phyloP scores from a whole-genome alignment of 2,888 invertebrate species.

The Microplitis deprimator region DNA sequence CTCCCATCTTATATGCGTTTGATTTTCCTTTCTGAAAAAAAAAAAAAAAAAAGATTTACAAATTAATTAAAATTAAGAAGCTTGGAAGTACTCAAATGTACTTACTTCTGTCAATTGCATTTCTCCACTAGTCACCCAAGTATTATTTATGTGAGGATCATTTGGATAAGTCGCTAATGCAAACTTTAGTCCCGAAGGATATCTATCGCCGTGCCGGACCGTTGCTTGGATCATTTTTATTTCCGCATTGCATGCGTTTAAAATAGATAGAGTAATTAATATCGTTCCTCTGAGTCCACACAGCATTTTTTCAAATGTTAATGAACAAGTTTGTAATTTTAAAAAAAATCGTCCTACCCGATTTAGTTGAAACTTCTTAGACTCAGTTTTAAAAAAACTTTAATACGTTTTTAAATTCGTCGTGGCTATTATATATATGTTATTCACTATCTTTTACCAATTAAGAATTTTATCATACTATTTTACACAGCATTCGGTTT shows the following conservation, averaged over 20 bases:
- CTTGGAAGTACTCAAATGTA: neutral
- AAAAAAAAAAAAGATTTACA: neutral
- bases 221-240: constrained; percentile 30
- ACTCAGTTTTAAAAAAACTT: too few species aligned
- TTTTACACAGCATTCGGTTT: too few species aligned
- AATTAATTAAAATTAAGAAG: neutral
- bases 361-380: too few species aligned
- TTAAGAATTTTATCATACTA: too few species aligned
- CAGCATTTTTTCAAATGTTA: neutral
- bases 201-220: constrained; percentile 28
- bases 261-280: neutral
- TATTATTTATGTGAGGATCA: constrained; percentile 33
- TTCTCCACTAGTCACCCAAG: constrained; percentile 26
- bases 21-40: constrained; percentile 27
- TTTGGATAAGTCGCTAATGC: constrained; percentile 24
- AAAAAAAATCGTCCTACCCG: too few species aligned
- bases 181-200: neutral
- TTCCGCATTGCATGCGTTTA: constrained; percentile 12
- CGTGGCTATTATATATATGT: too few species aligned
- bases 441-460: too few species aligned
- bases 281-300: neutral
- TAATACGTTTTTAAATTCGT: too few species aligned
- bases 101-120: constrained; percentile 37
- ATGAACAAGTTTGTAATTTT: neutral
- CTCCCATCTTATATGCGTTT: constrained; percentile 25